phyloP scores from a whole-genome alignment of 1,140 invertebrate species.

The Drosophila pachea region DNA sequence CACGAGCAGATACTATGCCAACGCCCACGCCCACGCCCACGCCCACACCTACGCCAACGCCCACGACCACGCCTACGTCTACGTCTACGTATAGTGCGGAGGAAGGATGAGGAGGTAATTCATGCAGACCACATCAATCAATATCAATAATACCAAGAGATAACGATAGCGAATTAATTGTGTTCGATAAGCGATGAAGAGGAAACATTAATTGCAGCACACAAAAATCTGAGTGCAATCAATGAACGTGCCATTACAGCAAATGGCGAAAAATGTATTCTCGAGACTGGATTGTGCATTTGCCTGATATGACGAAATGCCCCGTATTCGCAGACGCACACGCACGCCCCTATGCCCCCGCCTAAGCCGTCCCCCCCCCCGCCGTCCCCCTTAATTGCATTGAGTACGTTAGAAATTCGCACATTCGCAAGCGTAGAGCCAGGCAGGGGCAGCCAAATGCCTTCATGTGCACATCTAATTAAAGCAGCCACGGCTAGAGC shows the following conservation, averaged over 20 bases:
- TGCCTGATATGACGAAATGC: conserved; percentile 40
- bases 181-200: conserved; percentile 17
- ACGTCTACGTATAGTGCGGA: neutral
- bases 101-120: conserved; percentile 3
- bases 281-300: conserved; percentile 11
- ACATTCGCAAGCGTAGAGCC: conserved; percentile 44
- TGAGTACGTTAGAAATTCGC: conserved; percentile 43
- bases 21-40: too few relatives aligned
- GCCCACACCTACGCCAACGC: too few relatives aligned
- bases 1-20: too few relatives aligned
- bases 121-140: conserved; percentile 18
- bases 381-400: neutral
- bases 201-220: conserved; percentile 4
- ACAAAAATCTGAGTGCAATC: conserved; percentile 30
- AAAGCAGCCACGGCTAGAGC: conserved; percentile 30
- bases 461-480: conserved; percentile 55
- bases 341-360: neutral
- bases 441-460: conserved; percentile 13
- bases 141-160: conserved; percentile 6
- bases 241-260: conserved; percentile 23
- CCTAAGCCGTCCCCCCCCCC: too few relatives aligned
- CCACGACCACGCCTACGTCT: too few relatives aligned
- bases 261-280: conserved; percentile 32
- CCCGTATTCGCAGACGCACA: neutral
- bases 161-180: conserved; percentile 28